Evolutionary conservation across 2,888 invertebrate genomes (phyloP).

Genomic region (Drosophila paucipuncta): DNA sequence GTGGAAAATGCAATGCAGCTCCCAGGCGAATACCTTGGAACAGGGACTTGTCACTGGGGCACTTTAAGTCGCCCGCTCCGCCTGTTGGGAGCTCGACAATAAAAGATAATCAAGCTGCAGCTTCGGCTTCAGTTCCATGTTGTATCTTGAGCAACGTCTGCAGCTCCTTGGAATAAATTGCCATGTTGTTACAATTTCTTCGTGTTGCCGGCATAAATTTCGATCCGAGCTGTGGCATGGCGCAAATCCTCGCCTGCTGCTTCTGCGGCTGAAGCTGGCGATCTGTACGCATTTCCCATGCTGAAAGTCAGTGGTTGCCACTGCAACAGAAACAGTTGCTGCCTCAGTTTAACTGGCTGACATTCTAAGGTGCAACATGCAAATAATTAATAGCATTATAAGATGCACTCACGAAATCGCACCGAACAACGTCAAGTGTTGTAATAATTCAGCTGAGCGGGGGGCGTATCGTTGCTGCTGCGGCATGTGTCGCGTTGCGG

Average conservation of each 20-base stretch:
- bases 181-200: conserved; percentile 81
- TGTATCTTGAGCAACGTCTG: conserved; percentile 11
- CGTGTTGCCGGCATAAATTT: conserved; percentile 79
- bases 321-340: conserved; percentile 14
- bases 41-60: conserved; percentile 56
- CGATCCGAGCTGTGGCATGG: conserved; percentile 44
- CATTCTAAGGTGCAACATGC: conserved; percentile 85
- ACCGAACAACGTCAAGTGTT: conserved; percentile 80
- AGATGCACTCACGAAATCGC: conserved; percentile 85
- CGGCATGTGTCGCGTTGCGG: conserved; percentile 39
- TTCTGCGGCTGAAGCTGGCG: background rate
- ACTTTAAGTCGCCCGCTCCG: conserved; percentile 39
- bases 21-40: conserved; percentile 51
- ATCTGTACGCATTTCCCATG: conserved; percentile 60
- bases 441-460: conserved; percentile 77
- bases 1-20: conserved; percentile 69
- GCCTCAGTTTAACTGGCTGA: conserved; percentile 61
- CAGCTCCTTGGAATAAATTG: conserved; percentile 73
- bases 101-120: conserved; percentile 65
- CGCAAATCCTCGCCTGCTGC: conserved; percentile 35
- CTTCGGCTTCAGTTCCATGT: conserved; percentile 4
- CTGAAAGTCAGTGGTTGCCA: conserved; percentile 19
- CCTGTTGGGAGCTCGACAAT: conserved; percentile 49
- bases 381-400: conserved; percentile 86
- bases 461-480: conserved; percentile 25